Evolutionary conservation across 2,113 vertebrate species (phyloP).

Genomic region (Cariama cristata): DNA sequence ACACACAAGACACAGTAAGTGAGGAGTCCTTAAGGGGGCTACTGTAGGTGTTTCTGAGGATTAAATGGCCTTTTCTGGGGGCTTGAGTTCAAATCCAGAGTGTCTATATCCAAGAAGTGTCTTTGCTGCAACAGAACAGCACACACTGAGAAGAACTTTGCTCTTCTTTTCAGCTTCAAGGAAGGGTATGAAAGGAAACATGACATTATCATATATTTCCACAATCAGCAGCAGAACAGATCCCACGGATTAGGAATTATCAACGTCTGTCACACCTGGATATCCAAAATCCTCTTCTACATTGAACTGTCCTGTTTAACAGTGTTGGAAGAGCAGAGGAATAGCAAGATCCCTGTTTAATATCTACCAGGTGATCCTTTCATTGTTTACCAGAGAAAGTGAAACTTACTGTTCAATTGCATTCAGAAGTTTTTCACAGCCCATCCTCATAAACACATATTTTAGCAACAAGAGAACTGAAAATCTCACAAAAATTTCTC

Average conservation of each 20-base stretch:
- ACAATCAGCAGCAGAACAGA: background rate
- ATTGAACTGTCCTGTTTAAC: background rate
- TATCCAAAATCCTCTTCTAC: background rate
- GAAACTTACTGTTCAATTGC: background rate
- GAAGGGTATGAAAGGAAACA: background rate
- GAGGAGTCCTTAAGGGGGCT: constrained; percentile 6
- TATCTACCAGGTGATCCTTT: background rate
- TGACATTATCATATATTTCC: background rate
- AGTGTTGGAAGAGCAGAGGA: background rate
- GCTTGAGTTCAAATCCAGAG: background rate
- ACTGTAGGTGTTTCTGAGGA: constrained; percentile 24
- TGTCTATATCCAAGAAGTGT: background rate
- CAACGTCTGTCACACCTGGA: background rate
- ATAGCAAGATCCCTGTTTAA: background rate
- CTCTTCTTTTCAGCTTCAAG: background rate
- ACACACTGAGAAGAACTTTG: background rate
- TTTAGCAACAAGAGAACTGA: background rate
- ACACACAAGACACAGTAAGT: background rate
- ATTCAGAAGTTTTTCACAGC: background rate
- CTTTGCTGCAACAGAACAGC: background rate
- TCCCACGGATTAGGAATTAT: background rate
- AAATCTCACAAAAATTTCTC: background rate
- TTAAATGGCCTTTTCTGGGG: constrained; percentile 6
- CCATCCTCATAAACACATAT: background rate
- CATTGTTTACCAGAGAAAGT: background rate